A percentile compares a stretch with the other conserved stretches of the same genome.
These are phyloP conservation scores for Cyphomyrus discorhynchus DNA, from an alignment of 2,113 vertebrate species.

Conservation along the genomic window DNA sequence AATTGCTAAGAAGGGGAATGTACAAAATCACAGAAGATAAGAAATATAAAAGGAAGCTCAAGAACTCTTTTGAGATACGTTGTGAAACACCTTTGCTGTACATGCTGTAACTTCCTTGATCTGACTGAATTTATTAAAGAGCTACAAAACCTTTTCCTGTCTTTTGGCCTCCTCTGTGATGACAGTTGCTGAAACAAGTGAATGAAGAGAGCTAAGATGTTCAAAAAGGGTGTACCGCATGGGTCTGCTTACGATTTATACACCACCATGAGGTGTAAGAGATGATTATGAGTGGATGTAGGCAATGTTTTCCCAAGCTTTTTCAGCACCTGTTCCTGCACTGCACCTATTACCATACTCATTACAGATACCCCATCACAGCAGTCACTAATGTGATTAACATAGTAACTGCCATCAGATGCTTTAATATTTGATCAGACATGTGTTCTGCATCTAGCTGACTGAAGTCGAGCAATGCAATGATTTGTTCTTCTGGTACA, in stretches of 20 bases:
- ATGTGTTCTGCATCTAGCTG: background rate
- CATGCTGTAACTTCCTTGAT: background rate
- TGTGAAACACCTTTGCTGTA: background rate
- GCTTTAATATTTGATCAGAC: background rate
- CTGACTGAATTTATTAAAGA: background rate
- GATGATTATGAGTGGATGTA: background rate
- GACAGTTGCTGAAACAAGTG: background rate
- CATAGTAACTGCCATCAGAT: background rate
- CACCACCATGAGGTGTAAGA: background rate
- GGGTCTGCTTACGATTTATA: background rate
- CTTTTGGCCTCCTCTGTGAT: background rate
- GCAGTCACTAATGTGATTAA: background rate
- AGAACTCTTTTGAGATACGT: background rate
- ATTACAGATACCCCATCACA: background rate
- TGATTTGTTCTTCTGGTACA: background rate
- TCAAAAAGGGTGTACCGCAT: background rate
- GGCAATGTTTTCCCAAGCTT: background rate
- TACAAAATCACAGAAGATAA: background rate
- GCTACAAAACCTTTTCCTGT: background rate
- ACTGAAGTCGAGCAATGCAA: background rate
- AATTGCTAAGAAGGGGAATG: background rate
- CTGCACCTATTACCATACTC: background rate
- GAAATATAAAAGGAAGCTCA: background rate
- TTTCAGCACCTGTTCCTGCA: background rate
- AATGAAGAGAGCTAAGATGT: background rate